Base-by-base conservation (phyloP, 1,140 invertebrate genomes). In the Zaprionus camerounensis region DNA sequence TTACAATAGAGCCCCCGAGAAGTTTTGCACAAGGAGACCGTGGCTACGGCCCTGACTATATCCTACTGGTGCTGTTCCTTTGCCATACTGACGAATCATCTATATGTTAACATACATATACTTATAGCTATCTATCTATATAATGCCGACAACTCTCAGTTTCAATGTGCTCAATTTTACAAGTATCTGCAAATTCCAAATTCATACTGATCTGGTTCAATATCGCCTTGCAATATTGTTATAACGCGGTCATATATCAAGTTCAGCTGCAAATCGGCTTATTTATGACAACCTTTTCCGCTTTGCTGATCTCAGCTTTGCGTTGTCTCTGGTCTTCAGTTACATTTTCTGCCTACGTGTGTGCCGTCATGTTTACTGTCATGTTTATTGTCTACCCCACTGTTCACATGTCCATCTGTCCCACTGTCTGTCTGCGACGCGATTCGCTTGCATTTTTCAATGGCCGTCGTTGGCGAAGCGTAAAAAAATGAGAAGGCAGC, bases 321-420 rank as follows among this genome's bases (percentile, higher is more conserved):
- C 12, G 9, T 56, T 36, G 68, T 76, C 76, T 88, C 78, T n/a
- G 41, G 34, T 59, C n/a, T 46, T 46, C 7, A 17, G 55, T 87
- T 88, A 59, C 84, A 79, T 57, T 70, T 84, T 81, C 24, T 88
- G 84, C 68, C 81, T 62, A 83, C 78, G 78, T 66, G 61, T 87
- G 81, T 56, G 53, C 78, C 68, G 81, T 49, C 84, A 69, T 87
- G 81, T 84, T 87, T 87, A 81, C 62, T 20, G 22, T 22, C 64
- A 9, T 24, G 24, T 20, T 55, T 13, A 41, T 28, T 28, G 24
- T 20, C 36, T 24, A 9, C 31, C 12, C 41, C n/a, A 20, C 17
- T 57, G 26, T 63, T 11, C 28, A 51, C 28, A 11, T 59, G 62
- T 62, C 17, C 56, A 15, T 38, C 13, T 44, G 41, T 46, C 41